Conservation (phyloP, 2,113 vertebrate genomes). For the Podilymbus podiceps region DNA sequence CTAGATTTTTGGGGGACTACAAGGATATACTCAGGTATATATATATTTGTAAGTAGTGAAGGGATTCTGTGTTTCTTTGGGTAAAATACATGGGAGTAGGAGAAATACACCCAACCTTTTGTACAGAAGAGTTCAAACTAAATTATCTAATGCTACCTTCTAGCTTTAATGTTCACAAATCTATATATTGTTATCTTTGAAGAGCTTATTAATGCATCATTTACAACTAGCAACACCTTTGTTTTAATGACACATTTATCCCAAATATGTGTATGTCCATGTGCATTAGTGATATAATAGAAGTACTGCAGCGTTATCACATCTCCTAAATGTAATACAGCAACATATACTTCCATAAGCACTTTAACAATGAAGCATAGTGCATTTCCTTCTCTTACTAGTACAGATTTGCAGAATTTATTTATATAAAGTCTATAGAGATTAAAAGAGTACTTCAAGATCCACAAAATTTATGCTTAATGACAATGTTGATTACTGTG, state of each 20-base stretch:
- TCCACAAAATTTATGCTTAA: background rate
- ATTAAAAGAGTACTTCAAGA: background rate
- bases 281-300: background rate
- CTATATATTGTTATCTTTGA: background rate
- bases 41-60: background rate
- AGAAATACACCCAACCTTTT: background rate
- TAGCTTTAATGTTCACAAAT: background rate
- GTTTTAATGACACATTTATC: constrained; percentile 6
- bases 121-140: background rate
- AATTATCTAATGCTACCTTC: background rate
- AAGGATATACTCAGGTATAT: background rate
- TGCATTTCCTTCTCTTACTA: background rate
- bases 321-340: background rate
- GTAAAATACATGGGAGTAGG: background rate
- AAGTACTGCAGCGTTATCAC: background rate
- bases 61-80: background rate
- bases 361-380: background rate
- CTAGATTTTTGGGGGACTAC: background rate
- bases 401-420: background rate
- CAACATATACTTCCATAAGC: background rate
- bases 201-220: background rate
- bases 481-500: background rate
- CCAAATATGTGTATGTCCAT: background rate
- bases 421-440: background rate
- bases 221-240: background rate